A percentile compares a stretch with the other conserved stretches of the same genome.
These are phyloP conservation scores for Drosophila baimaii DNA, from an alignment of 1,140 invertebrate species.

Conservation along the genomic window DNA sequence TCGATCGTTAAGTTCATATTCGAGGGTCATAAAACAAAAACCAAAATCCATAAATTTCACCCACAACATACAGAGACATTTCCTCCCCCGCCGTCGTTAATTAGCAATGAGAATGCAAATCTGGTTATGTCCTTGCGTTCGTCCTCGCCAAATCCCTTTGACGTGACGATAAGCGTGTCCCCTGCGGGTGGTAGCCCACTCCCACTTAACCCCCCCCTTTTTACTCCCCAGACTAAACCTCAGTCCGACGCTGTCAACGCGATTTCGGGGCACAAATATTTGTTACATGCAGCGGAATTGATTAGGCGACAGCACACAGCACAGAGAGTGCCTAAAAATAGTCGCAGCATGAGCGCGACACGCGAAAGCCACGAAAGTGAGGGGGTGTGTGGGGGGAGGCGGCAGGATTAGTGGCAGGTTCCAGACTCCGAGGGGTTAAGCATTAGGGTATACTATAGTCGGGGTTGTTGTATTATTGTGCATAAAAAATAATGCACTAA, in stretches of 20 bases:
- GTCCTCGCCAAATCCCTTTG: conserved; percentile 51
- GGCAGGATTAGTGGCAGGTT: background rate
- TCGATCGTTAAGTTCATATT: conserved; percentile 42
- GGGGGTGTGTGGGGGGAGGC: background rate
- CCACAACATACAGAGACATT: conserved; percentile 15
- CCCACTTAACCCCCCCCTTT: conserved; percentile 6
- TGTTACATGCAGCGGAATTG: conserved; percentile 55
- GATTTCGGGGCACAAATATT: conserved; percentile 58
- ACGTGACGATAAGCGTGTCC: conserved; percentile 52
- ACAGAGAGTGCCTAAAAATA: conserved; percentile 40
- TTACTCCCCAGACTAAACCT: background rate
- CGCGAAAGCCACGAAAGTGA: conserved; percentile 24
- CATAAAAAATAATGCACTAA: too few relatives aligned
- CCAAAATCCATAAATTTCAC: conserved; percentile 41
- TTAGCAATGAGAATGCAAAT: conserved; percentile 46
- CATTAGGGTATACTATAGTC: fast-evolving
- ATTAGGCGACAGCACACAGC: conserved; percentile 35
- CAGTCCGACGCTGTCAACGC: conserved; percentile 8
- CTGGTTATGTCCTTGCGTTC: conserved; percentile 26
- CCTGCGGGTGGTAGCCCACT: conserved; percentile 11
- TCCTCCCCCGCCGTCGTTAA: conserved; percentile 6
- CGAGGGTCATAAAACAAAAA: conserved; percentile 39
- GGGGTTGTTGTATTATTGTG: too few relatives aligned
- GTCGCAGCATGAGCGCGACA: conserved; percentile 43
- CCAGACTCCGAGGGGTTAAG: background rate